A percentile compares a stretch with the other conserved stretches of the same genome.
Evolutionary conservation across 37 sponge, comb jelly and placozoan genomes (phyloP).

Genomic region (Agelas oroides): DNA sequence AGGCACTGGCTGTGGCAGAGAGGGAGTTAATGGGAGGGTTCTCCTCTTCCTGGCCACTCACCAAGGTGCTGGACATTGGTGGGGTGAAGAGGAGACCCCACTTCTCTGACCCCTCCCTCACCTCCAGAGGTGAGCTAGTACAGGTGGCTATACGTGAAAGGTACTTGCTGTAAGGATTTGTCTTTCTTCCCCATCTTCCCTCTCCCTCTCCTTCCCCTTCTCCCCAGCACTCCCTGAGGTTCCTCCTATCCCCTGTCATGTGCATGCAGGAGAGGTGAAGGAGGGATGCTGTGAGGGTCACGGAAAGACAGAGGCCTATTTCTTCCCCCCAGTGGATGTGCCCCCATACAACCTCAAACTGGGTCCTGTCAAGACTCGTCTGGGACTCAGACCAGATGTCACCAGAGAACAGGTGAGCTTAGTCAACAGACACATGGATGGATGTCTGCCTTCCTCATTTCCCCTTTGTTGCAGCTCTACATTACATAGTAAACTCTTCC

Average conservation of each 20-base stretch:
- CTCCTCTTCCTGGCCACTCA: slow-evolving; percentile 80
- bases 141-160: too few relatives aligned
- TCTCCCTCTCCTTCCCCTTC: background rate
- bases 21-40: slow-evolving; percentile 73
- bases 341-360: slow-evolving; percentile 83
- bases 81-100: slow-evolving; percentile 52
- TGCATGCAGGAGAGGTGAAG: slow-evolving; percentile 80
- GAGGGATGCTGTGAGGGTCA: slow-evolving; percentile 74
- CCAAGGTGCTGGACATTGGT: slow-evolving; percentile 90
- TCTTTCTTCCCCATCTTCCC: too few relatives aligned
- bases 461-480: too few relatives aligned
- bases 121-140: too few relatives aligned
- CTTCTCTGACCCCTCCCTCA: too few relatives aligned
- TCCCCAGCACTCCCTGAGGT: slow-evolving; percentile 55
- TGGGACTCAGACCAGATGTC: slow-evolving; percentile 66
- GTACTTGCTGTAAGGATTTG: too few relatives aligned
- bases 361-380: slow-evolving; percentile 66
- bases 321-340: slow-evolving; percentile 89
- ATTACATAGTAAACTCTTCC: too few relatives aligned
- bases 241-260: slow-evolving; percentile 93
- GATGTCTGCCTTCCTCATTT: too few relatives aligned
- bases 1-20: slow-evolving; percentile 61
- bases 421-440: too few relatives aligned
- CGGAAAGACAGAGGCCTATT: slow-evolving; percentile 91
- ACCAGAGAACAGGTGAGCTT: slow-evolving; percentile 46